These are phyloP conservation scores for Dallia pectoralis DNA, from an alignment of 2,797 vertebrate species.

Conservation along the genomic window DNA sequence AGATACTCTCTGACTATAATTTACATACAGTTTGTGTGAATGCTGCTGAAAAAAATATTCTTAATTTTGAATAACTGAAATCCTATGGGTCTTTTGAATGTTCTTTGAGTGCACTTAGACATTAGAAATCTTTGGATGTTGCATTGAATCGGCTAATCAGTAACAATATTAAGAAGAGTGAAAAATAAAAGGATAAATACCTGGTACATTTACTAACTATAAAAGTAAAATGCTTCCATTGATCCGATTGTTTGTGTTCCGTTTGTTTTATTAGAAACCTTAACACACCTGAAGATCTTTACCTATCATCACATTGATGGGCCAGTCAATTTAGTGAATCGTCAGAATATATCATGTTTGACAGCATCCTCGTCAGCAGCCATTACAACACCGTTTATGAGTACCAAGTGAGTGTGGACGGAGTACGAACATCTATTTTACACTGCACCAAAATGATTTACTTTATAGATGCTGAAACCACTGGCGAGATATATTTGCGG, in stretches of 20 bases:
- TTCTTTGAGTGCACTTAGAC: no score
- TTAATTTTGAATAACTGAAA: no score
- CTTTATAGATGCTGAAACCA: conserved; percentile 25
- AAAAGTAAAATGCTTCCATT: neutral
- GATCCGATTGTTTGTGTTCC: neutral
- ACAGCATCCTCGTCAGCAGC: neutral
- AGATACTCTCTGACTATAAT: no score
- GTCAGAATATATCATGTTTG: neutral
- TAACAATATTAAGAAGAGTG: no score
- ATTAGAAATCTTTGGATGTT: no score
- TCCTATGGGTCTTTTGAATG: no score
- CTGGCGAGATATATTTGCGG: conserved; percentile 18
- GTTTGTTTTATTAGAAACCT: neutral
- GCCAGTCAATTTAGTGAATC: neutral
- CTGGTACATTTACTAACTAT: neutral
- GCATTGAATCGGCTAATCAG: no score
- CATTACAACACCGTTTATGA: conserved; percentile 9
- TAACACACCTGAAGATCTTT: neutral
- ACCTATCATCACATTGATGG: neutral
- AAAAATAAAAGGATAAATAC: neutral
- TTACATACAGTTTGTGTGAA: no score
- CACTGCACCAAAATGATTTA: conserved; percentile 27
- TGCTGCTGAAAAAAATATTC: no score
- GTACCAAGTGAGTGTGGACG: conserved; percentile 20
- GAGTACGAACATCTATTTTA: conserved; percentile 22